Percentiles rank a stretch among this genome's conserved stretches.
phyloP scores from a whole-genome alignment of 2,113 vertebrate species.

The Sus scrofa region DNA sequence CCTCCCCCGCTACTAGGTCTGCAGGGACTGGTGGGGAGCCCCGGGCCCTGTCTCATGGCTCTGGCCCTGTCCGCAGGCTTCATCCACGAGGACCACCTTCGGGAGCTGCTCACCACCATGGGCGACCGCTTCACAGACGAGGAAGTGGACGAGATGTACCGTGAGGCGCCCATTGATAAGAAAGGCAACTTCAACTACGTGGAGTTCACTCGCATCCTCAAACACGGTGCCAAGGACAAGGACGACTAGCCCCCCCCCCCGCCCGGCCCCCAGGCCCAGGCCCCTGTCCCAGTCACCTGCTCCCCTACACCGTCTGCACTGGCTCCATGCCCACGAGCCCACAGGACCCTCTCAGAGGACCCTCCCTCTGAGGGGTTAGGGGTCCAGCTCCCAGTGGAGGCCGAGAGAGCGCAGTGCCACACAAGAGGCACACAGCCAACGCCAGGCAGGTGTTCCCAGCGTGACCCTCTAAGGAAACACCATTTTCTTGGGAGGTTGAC shows the following conservation, averaged over 20 bases:
- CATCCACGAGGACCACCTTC: slow-evolving; percentile 97
- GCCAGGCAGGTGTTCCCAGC: not conserved
- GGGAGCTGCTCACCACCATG: slow-evolving; percentile 99
- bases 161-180: slow-evolving; percentile 98
- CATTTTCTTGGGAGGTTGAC: not conserved
- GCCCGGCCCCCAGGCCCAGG: not conserved
- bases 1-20: not conserved
- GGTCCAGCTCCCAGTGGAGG: not conserved
- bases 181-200: slow-evolving; percentile 99
- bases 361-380: not conserved
- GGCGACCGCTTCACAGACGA: slow-evolving; percentile 98
- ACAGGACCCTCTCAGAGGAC: not conserved
- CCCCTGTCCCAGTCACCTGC: not conserved
- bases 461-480: not conserved
- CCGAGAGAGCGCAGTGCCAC: not conserved
- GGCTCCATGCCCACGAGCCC: accelerated
- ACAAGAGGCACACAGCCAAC: not conserved
- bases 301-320: not conserved
- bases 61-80: slow-evolving; percentile 88
- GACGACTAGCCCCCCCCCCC: slow-evolving; percentile 82
- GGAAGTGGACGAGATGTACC: slow-evolving; percentile 99
- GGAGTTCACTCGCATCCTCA: slow-evolving; percentile 99
- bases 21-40: accelerated
- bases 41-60: too few relatives aligned
- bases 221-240: slow-evolving; percentile 96